Base-by-base conservation (phyloP, 2,888 invertebrate species). In the Prosopocoilus inquinatus region DNA sequence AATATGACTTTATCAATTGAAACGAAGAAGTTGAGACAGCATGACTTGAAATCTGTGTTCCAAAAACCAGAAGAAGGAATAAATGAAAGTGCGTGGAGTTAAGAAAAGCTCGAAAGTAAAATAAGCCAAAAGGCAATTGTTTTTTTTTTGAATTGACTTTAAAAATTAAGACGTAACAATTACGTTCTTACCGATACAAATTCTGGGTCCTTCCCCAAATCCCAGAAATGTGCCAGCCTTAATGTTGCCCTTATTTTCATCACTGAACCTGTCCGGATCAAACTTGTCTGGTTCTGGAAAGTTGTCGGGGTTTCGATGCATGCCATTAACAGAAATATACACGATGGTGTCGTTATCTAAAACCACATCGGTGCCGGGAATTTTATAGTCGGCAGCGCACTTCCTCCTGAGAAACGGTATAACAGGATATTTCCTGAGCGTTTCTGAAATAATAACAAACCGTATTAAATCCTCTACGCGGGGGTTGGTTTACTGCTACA, bases 401-500 rank as follows among this genome's bases (percentile, higher is more conserved):
- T 57, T 47, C 32, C 60, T 56, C 41, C 57, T 55, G 16, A 71
- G 35, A 9, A 68, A 53, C 1, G 67, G 56, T 2, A 70, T 63
- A 9, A 73, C 68, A 3, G 77, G 74, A 57, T 72, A 73, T 43
- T 71, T 65, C n/a, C 78, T 62, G n/a, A 77, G 62, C 0, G 75
- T 71, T 66, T 78, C 77, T 72, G 65, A 50, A 61, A 66, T 33
- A 41, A 41, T 34, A 47, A 28, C n/a, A 33, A 9, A 32, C 48
- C 11, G 16, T 16, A n/a, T 39, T 32, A 41, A 43, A 49, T 13
- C 3, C 46, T 38, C 9, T 45, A 9, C 7, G 12, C 9, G 9
- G 5, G 2, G 2, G 20, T 11, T 9, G 3, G 12, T 9, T 12
- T 12, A 12, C n/a, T 43, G 9, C n/a, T 12, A 13, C 45, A 15